Percentiles rank a stretch among this genome's conserved stretches.
These are phyloP conservation scores for Merluccius polli DNA, from an alignment of 2,797 vertebrate genomes.

Conservation along the genomic window DNA sequence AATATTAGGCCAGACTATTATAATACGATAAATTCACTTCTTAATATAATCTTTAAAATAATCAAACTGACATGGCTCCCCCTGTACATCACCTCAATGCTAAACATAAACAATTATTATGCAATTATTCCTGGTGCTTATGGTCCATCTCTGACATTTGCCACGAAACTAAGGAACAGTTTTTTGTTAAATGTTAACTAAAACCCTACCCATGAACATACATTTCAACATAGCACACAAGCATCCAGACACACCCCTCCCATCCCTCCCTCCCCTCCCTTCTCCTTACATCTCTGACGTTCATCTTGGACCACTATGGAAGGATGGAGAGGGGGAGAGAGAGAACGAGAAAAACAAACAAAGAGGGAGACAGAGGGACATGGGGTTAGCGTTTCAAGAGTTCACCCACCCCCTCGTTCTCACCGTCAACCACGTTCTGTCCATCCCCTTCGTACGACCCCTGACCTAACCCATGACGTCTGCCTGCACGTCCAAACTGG, in stretches of 20 bases:
- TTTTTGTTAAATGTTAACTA: neutral
- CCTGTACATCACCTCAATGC: too few relatives aligned
- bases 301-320: slow-evolving; percentile 82
- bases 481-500: neutral
- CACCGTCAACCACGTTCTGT: slow-evolving; percentile 48
- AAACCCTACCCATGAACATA: neutral
- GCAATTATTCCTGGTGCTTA: neutral
- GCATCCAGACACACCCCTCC: slow-evolving; percentile 44
- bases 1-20: too few relatives aligned
- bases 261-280: slow-evolving; percentile 63
- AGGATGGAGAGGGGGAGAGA: slow-evolving; percentile 70
- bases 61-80: neutral
- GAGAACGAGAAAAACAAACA: slow-evolving; percentile 73
- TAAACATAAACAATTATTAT: too few relatives aligned
- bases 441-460: slow-evolving; percentile 31
- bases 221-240: slow-evolving; percentile 25
- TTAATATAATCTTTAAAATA: neutral
- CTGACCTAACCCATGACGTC: neutral
- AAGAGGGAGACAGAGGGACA: slow-evolving; percentile 77
- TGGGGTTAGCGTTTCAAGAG: slow-evolving; percentile 74
- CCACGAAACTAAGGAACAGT: too few relatives aligned
- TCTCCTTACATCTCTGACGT: slow-evolving; percentile 79
- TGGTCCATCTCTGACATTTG: neutral
- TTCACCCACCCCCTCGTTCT: slow-evolving; percentile 53
- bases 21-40: neutral